Evolutionary conservation across 2,113 vertebrate genomes (phyloP).

Genomic region (Cichladusa arquata): DNA sequence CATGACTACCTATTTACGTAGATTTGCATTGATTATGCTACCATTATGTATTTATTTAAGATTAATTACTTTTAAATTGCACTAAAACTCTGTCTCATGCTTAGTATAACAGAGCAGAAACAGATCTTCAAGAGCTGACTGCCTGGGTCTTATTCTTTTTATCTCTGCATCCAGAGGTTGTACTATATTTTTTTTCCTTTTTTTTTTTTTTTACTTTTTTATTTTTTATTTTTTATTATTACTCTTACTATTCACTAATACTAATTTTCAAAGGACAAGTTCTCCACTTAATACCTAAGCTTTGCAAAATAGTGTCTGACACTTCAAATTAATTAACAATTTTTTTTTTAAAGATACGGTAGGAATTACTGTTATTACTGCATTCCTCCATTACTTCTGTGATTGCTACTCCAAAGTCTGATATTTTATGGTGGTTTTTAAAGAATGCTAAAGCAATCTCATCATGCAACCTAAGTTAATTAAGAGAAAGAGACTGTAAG

Average conservation of each 20-base stretch:
- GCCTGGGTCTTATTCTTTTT: background rate
- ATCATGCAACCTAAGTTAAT: background rate
- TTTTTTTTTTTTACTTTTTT: background rate
- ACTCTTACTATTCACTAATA: background rate
- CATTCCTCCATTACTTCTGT: background rate
- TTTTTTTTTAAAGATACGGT: background rate
- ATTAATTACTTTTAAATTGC: slow-evolving; percentile 59
- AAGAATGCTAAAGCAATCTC: background rate
- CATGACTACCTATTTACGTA: slow-evolving; percentile 47
- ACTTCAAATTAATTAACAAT: background rate
- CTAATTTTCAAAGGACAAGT: background rate
- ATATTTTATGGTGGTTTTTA: background rate
- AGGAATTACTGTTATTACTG: background rate
- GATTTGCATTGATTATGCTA: slow-evolving; percentile 67
- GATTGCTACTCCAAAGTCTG: background rate
- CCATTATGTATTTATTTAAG: slow-evolving; percentile 59
- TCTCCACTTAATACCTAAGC: background rate
- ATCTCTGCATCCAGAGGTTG: background rate
- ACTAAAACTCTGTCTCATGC: slow-evolving; percentile 22
- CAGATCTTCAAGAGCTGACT: background rate
- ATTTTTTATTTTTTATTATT: background rate
- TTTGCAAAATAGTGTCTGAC: background rate
- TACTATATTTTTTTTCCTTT: background rate
- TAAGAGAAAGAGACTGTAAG: background rate
- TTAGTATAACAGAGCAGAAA: slow-evolving; percentile 2